phyloP scores from a whole-genome alignment of 2,888 invertebrate genomes.

The Thymelicus sylvestris region DNA sequence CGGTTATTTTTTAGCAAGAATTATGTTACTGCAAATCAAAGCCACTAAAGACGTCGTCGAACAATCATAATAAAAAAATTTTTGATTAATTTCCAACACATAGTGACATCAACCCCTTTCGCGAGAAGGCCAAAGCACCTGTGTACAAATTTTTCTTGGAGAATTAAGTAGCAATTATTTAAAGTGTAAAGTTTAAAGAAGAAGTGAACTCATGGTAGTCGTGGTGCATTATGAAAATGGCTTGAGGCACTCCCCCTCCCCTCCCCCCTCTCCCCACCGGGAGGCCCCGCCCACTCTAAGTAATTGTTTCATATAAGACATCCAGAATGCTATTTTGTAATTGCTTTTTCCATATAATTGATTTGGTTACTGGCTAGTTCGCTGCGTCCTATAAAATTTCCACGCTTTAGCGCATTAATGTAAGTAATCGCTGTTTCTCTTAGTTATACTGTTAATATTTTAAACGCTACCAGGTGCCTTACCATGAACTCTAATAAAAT shows the following conservation, averaged over 20 bases:
- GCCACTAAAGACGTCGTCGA: not conserved
- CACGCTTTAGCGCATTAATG: conserved; percentile 8
- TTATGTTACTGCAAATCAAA: too few species aligned
- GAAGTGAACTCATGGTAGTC: conserved; percentile 45
- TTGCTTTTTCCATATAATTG: conserved; percentile 42
- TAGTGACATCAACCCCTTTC: conserved; percentile 17
- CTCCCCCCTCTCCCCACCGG: conserved; percentile 40
- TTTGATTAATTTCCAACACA: not conserved
- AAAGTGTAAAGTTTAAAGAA: conserved; percentile 73
- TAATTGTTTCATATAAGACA: conserved; percentile 59
- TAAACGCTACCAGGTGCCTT: too few species aligned
- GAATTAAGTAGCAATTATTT: conserved; percentile 65
- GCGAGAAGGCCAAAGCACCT: conserved; percentile 41
- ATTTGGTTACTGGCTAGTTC: conserved; percentile 27
- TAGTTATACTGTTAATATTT: not conserved
- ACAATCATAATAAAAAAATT: not conserved
- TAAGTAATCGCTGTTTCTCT: not conserved
- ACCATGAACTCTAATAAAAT: too few species aligned
- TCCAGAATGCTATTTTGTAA: conserved; percentile 44
- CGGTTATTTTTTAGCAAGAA: too few species aligned
- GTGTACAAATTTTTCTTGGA: conserved; percentile 40
- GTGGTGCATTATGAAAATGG: conserved; percentile 78
- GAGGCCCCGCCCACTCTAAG: conserved; percentile 51
- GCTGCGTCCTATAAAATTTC: conserved; percentile 1
- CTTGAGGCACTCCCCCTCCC: conserved; percentile 47